Percentiles rank a stretch among this genome's conserved stretches.
Conservation (phyloP, 2,797 vertebrate species). For the Pantherophis alleghaniensis region DNA sequence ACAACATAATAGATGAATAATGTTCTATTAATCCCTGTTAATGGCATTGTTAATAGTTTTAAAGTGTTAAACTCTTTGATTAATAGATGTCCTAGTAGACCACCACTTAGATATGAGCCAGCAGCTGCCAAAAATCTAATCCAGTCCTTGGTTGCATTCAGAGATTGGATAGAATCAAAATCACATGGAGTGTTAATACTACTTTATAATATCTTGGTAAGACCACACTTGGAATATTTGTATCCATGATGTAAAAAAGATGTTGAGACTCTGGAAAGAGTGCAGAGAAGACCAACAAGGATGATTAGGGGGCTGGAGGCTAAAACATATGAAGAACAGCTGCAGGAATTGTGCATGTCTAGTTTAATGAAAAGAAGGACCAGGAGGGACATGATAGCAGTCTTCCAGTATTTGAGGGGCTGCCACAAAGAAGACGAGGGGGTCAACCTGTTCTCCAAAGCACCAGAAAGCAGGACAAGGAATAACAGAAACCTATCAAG, state of each 20-base stretch:
- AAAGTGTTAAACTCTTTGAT: neutral
- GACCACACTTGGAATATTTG: neutral
- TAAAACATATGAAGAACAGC: neutral
- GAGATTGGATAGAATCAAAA: neutral
- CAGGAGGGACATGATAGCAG: neutral
- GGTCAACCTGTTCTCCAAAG: neutral
- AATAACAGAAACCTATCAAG: neutral
- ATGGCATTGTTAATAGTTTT: neutral
- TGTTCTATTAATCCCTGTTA: neutral
- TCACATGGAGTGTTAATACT: neutral
- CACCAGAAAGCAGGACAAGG: neutral
- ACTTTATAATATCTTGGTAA: neutral
- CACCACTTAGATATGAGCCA: neutral
- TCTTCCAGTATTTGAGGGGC: neutral
- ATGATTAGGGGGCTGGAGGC: neutral
- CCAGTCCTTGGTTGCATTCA: neutral
- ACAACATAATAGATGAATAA: neutral
- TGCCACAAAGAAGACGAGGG: neutral
- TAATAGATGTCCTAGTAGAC: neutral
- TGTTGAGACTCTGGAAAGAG: neutral
- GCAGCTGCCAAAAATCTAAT: neutral
- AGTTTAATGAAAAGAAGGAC: neutral
- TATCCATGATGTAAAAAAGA: neutral
- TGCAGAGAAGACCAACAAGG: neutral
- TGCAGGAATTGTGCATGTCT: neutral